These are phyloP conservation scores for Rhagonycha fulva DNA, from an alignment of 2,888 invertebrate species.

Conservation along the genomic window DNA sequence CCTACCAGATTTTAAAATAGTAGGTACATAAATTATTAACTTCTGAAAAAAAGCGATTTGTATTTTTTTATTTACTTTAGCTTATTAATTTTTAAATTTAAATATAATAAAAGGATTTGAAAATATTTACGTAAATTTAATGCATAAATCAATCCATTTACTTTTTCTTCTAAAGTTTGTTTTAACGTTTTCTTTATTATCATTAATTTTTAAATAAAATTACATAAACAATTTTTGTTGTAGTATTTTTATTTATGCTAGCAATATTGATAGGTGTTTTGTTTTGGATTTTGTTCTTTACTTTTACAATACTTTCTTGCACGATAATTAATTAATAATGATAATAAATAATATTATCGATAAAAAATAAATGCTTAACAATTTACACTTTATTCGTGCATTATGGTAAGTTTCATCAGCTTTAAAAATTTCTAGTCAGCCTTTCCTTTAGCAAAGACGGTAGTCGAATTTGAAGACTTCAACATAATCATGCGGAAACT, in stretches of 20 bases:
- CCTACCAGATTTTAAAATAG: no score
- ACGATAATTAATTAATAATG: background rate
- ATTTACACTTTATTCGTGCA: background rate
- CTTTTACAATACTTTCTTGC: background rate
- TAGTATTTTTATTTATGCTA: background rate
- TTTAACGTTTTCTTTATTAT: background rate
- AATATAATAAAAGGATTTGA: background rate
- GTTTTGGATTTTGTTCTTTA: background rate
- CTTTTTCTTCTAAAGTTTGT: background rate
- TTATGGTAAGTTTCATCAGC: background rate
- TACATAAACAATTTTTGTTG: background rate
- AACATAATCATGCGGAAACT: conserved; percentile 15
- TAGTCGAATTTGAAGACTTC: conserved; percentile 11
- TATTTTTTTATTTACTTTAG: background rate
- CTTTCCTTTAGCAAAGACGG: background rate
- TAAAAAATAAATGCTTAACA: background rate
- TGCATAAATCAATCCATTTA: background rate
- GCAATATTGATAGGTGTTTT: background rate
- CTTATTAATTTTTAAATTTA: background rate
- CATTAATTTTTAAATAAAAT: background rate
- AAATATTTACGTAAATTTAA: background rate
- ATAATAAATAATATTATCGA: background rate
- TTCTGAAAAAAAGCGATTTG: no score
- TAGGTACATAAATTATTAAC: no score
- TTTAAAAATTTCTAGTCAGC: background rate